Base-by-base conservation (phyloP, 2,113 vertebrate species). In the Kobus ellipsiprymnus region DNA sequence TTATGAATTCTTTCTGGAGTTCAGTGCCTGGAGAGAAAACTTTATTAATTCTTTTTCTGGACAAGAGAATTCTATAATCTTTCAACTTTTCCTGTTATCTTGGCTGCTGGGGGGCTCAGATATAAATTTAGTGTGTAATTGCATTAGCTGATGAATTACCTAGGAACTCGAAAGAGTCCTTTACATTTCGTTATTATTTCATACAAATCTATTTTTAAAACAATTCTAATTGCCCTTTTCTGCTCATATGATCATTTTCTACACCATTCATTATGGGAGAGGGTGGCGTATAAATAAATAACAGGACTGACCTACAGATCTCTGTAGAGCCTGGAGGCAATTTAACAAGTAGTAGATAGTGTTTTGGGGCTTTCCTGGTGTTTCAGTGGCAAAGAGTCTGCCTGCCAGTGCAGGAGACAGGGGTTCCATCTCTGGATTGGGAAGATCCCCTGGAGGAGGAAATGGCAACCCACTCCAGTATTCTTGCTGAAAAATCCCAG, bases 121-220 rank as follows among this genome's bases (percentile, higher is more conserved):
- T 86, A 6, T 78, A 96, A 92, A 92, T 81, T 87, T 83, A 64
- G 36, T 33, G 85, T 5, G 29, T 60, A 87, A 95, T 82, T 80
- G 1, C 44, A 52, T 91, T 93, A 91, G 87, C 50, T 33, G 30
- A 83, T 55, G 71, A 83, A 92, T 84, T 88, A 85, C 7, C 64
- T 90, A 86, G 19, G 50, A 90, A 50, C 33, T 71, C 36, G 4
- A 81, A 87, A 97, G 52, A 50, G 4, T 48, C 55, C 29, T 90
- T 78, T 12, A 30, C 4, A 97, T 14, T 81, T 87, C 29, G 59
- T 74, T 82, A 96, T 87, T 90, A 94, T 67, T 94, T 94, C 30
- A 60, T 77, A 83, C 84, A 95, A 96, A 57, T 67, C 54, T 92
- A 88, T 94, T 90, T 95, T 92, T 50, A 94, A 94, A 84, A 80